Conservation (phyloP, 30 jellyfish, hydroid and myxozoan species). For the Hydractinia echinata region DNA sequence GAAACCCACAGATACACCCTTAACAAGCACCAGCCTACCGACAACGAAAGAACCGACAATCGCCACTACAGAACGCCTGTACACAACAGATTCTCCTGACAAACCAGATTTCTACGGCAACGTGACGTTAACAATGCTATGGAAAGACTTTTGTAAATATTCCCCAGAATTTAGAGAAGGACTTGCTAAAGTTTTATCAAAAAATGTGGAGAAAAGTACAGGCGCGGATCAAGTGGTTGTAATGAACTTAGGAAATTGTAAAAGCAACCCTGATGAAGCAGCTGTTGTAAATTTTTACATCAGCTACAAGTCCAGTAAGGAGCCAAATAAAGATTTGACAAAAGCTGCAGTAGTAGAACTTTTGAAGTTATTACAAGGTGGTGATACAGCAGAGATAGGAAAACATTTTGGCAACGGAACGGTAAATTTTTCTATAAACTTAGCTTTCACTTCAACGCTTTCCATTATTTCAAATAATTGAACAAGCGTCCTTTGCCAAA, state of each 20-base stretch:
- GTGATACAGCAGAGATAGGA: slow-evolving; percentile 9
- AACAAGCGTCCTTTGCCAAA: no score
- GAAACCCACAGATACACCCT: no score
- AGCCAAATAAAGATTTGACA: neutral
- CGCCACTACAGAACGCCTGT: no score
- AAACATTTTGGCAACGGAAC: slow-evolving; percentile 3
- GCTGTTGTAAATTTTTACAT: neutral
- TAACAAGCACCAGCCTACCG: no score
- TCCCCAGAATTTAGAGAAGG: slow-evolving; percentile 12
- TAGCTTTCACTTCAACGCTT: no score
- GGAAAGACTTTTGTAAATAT: slow-evolving; percentile 5
- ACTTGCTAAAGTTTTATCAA: neutral
- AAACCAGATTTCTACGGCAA: neutral
- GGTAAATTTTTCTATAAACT: neutral
- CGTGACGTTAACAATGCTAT: slow-evolving; percentile 1
- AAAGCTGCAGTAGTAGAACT: slow-evolving; percentile 6
- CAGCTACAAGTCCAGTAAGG: neutral
- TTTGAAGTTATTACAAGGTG: neutral
- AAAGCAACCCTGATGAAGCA: neutral
- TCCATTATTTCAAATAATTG: no score
- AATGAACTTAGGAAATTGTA: slow-evolving; percentile 7
- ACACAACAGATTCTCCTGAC: slow-evolving; percentile 8
- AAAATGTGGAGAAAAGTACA: neutral
- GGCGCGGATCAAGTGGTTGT: slow-evolving; percentile 2
- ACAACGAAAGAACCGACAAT: no score